A percentile compares a stretch with the other conserved stretches of the same genome.
Evolutionary conservation across 2,113 vertebrate species (phyloP).

Genomic region (Rana temporaria): DNA sequence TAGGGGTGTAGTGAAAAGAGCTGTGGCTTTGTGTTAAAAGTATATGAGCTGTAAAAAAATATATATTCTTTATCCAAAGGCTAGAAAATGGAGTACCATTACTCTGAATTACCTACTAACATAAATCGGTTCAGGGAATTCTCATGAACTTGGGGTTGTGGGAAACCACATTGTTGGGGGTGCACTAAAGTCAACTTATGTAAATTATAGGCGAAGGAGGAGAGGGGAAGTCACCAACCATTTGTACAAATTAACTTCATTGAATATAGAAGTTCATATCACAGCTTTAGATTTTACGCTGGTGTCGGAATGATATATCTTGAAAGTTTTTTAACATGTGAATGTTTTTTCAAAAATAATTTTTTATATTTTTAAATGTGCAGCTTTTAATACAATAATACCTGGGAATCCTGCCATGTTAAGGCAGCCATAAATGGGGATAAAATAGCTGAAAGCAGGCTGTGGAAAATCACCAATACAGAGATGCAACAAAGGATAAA

Average conservation of each 20-base stretch:
- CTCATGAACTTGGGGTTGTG: conserved; percentile 31
- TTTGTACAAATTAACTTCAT: too few relatives aligned
- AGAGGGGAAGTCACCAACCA: conserved; percentile 40
- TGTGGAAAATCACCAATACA: too few relatives aligned
- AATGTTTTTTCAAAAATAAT: too few relatives aligned
- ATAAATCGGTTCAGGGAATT: conserved; percentile 49
- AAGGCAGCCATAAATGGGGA: too few relatives aligned
- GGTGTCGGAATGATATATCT: too few relatives aligned
- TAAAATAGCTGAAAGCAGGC: too few relatives aligned
- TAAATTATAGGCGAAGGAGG: conserved; percentile 45
- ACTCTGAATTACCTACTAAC: conserved; percentile 52
- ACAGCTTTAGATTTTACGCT: not conserved
- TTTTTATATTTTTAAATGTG: too few relatives aligned
- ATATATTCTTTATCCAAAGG: conserved; percentile 23
- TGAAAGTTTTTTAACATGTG: too few relatives aligned
- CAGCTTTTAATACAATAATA: too few relatives aligned
- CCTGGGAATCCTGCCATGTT: too few relatives aligned
- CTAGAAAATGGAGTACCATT: not conserved
- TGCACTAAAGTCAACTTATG: conserved; percentile 34
- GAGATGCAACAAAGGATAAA: too few relatives aligned
- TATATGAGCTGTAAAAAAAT: conserved; percentile 42
- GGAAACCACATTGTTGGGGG: conserved; percentile 46
- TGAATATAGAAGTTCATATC: too few relatives aligned
- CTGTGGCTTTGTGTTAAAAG: conserved; percentile 21
- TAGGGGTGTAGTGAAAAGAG: not conserved